Conservation (phyloP, 2,888 invertebrate genomes). For the Epistrophe grossulariae region DNA sequence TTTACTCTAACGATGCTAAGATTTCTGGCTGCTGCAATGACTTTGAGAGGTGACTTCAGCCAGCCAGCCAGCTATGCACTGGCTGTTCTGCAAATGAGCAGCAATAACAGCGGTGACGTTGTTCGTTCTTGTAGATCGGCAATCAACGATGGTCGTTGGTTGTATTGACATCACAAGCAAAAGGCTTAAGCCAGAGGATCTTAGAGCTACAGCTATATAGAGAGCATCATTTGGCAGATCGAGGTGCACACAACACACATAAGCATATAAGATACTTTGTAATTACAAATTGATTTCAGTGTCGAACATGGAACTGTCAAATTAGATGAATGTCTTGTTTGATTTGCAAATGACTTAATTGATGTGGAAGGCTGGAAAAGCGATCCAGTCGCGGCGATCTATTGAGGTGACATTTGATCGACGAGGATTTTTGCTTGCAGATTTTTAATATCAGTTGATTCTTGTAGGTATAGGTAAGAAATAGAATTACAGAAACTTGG, state of each 20-base stretch:
- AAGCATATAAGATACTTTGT: conserved; percentile 61
- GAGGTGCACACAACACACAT: conserved; percentile 49
- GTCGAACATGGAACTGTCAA: conserved; percentile 76
- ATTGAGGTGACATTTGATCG: conserved; percentile 58
- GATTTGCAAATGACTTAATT: conserved; percentile 76
- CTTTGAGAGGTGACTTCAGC: conserved; percentile 59
- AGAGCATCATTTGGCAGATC: conserved; percentile 14
- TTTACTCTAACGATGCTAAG: conserved; percentile 62
- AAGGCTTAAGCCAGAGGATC: conserved; percentile 33
- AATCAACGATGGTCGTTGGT: conserved; percentile 70
- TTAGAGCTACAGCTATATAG: background rate
- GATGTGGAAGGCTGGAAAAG: conserved; percentile 72
- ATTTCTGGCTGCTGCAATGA: conserved; percentile 43
- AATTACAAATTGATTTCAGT: conserved; percentile 76
- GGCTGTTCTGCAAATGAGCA: conserved; percentile 67
- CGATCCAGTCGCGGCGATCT: conserved; percentile 57
- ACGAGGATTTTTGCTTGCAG: conserved; percentile 18
- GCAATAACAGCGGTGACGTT: conserved; percentile 75
- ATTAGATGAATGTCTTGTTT: conserved; percentile 76
- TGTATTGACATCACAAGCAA: conserved; percentile 66
- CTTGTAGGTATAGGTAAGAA: background rate
- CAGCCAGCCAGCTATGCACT: conserved; percentile 41
- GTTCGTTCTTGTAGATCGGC: conserved; percentile 74
- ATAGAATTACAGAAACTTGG: background rate
- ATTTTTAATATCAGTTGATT: background rate